Evolutionary conservation across 2,113 vertebrate species (phyloP), one percentile per base, ranked within the genome.

Genomic region (Indicator indicator): DNA sequence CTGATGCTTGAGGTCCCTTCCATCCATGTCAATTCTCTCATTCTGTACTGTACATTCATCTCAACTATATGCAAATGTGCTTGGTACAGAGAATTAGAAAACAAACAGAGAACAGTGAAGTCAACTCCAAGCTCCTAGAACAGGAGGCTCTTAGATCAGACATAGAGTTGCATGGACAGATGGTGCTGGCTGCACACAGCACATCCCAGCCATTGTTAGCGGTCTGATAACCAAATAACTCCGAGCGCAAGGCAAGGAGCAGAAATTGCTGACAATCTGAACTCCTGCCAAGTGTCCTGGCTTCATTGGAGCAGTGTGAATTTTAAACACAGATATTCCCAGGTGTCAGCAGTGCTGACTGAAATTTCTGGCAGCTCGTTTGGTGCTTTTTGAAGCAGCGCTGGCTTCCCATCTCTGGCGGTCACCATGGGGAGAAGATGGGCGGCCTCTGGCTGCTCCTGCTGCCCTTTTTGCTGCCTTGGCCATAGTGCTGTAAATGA

Each of bases 191-290:
- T 69, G 38, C 44, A 78, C 60, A 79, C 78, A 93, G 36, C 28
- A 69, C 59, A 76, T 88, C 95, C 94, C 93, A 84, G 86, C 86
- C 6, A 5, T 24, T 33, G 44, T 62, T 95, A 91, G 93, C 90
- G 93, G 16, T 67, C 90, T 76, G 73, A 94, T 93, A 95, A 90
- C 86, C 70, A 86, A 94, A 91, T 93, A 91, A 93, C 91, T 93
- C 86, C 86, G 92, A 92, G 70, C 77, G 79, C 88, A 91, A 91
- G 85, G 84, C 85, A 94, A 96, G 74, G 92, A 87, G 88, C 83
- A 93, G 90, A 90, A 95, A 96, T 27, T 95, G 86, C 85, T 96
- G 95, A 93, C 76, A 93, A 83, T 81, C 62, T 93, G 93, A 95
- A 82, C 46, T 84, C 58, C 91, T 78, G 79, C 89, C 95, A 95